phyloP scores from a whole-genome alignment of 2,797 vertebrate genomes.

The Microcaecilia unicolor region DNA sequence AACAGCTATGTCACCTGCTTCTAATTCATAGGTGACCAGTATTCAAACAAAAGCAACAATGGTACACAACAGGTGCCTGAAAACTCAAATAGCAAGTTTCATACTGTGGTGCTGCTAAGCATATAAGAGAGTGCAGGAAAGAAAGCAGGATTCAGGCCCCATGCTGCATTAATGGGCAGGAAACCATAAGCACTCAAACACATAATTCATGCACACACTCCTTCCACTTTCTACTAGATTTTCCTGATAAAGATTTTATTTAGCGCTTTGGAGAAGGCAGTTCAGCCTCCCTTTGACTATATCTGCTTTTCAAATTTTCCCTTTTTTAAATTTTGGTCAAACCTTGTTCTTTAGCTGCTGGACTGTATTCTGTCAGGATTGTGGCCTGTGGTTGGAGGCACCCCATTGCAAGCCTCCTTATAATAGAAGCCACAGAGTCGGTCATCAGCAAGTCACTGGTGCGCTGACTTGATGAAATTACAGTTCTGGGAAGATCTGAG shows the following conservation, averaged over 20 bases:
- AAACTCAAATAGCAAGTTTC: slow-evolving; percentile 45
- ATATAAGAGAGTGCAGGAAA: slow-evolving; percentile 47
- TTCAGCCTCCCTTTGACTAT: slow-evolving; percentile 14
- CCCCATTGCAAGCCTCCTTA: too few species aligned
- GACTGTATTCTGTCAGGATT: background rate
- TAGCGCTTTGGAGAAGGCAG: slow-evolving; percentile 18
- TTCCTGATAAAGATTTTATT: slow-evolving; percentile 39
- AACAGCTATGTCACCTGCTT: too few species aligned
- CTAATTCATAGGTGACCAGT: slow-evolving; percentile 32
- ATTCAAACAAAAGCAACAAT: slow-evolving; percentile 39
- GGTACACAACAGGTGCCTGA: slow-evolving; percentile 50
- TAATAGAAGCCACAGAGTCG: background rate
- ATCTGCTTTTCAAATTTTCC: background rate
- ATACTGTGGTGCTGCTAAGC: slow-evolving; percentile 48
- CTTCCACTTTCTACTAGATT: slow-evolving; percentile 27
- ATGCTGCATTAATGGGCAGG: slow-evolving; percentile 44
- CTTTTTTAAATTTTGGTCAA: too few species aligned
- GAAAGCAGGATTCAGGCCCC: slow-evolving; percentile 47
- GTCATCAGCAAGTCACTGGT: background rate
- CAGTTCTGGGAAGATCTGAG: background rate
- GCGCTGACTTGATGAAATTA: background rate
- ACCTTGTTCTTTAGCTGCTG: background rate
- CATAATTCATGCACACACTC: slow-evolving; percentile 49
- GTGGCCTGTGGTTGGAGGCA: background rate
- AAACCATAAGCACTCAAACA: slow-evolving; percentile 49